phyloP scores from a whole-genome alignment of 2,888 invertebrate species.

The Ichneumoninae sp. region DNA sequence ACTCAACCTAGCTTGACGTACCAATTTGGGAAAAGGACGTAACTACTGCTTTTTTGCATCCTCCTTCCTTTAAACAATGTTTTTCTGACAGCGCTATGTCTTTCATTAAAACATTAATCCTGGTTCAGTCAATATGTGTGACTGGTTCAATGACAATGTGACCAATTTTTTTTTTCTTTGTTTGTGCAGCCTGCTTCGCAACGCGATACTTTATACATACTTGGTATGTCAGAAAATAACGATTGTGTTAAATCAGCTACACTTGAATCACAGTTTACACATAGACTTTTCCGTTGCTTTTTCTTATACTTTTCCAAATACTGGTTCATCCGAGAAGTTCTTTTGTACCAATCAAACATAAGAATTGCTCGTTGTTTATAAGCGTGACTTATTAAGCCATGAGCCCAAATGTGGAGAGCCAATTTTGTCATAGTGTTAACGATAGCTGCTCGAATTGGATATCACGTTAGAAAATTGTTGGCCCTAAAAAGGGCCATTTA shows the following conservation, averaged over 20 bases:
- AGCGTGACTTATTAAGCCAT: constrained; percentile 7
- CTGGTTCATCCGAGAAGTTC: background rate
- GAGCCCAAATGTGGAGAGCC: background rate
- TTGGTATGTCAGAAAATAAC: constrained; percentile 7
- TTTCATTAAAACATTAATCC: background rate
- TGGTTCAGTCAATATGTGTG: constrained; percentile 1
- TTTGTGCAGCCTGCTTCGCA: constrained; percentile 1
- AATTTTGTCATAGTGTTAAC: background rate
- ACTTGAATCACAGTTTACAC: constrained; percentile 3
- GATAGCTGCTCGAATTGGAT: no score
- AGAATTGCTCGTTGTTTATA: background rate
- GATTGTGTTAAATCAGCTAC: background rate
- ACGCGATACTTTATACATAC: background rate
- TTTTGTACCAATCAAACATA: background rate
- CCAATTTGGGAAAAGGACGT: constrained; percentile 3
- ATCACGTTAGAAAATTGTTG: no score
- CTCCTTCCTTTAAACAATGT: background rate
- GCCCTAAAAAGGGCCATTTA: no score
- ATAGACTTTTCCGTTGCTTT: constrained; percentile 1
- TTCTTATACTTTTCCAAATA: background rate
- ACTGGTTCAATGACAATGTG: background rate
- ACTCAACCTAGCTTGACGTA: background rate
- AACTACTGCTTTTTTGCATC: background rate
- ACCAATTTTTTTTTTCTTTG: background rate
- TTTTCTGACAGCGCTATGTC: background rate